phyloP scores from a whole-genome alignment of 2,113 vertebrate species.

The Vulpes ferrilata region DNA sequence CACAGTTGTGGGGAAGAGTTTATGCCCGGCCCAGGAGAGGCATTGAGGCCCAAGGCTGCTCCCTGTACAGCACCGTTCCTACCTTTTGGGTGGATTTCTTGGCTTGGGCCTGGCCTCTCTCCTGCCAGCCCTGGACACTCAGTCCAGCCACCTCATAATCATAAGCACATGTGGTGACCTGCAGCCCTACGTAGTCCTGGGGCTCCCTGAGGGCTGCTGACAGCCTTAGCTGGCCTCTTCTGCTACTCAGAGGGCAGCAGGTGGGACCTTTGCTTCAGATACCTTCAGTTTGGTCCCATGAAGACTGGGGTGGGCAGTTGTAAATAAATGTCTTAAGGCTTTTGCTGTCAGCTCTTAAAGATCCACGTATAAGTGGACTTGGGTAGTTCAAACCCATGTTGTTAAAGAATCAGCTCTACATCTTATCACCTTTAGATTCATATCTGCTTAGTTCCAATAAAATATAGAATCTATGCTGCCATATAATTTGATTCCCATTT shows the following conservation, averaged over 20 bases:
- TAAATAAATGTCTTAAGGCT: not conserved
- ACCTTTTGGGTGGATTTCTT: not conserved
- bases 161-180: not conserved
- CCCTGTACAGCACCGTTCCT: not conserved
- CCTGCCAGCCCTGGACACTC: not conserved
- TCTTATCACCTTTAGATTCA: not conserved
- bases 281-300: not conserved
- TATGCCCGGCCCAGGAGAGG: not conserved
- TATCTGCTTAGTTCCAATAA: not conserved
- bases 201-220: not conserved
- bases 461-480: not conserved
- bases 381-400: not conserved
- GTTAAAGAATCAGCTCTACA: not conserved
- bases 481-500: not conserved
- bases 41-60: not conserved
- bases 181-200: not conserved
- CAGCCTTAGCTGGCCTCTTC: not conserved
- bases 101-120: not conserved
- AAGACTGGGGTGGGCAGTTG: not conserved
- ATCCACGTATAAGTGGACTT: not conserved
- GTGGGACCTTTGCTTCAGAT: too few species aligned
- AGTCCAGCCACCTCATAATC: not conserved
- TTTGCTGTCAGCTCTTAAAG: not conserved
- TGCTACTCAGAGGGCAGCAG: not conserved
- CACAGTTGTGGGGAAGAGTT: not conserved